A percentile compares a stretch with the other conserved stretches of the same genome.
phyloP scores from a whole-genome alignment of 2,888 invertebrate genomes.

The Lomographa bimaculata region DNA sequence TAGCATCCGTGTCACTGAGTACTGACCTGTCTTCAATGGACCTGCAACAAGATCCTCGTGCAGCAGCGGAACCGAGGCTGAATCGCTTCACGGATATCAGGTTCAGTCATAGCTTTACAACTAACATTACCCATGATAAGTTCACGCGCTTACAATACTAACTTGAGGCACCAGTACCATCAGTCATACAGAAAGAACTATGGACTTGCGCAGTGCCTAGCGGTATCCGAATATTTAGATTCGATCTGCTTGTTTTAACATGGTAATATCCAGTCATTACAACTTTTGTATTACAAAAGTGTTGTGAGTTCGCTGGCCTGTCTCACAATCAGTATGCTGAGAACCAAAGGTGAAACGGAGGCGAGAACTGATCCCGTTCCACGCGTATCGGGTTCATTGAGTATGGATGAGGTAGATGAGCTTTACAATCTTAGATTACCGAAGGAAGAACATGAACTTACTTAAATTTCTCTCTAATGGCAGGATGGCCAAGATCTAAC shows the following conservation, averaged over 20 bases:
- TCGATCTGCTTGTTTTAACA: not conserved
- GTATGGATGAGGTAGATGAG: conserved; percentile 9
- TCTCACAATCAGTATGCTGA: too few relatives aligned
- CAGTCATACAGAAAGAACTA: too few relatives aligned
- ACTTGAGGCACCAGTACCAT: too few relatives aligned
- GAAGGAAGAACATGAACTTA: too few relatives aligned
- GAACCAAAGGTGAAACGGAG: not conserved
- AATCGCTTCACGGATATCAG: conserved; percentile 62
- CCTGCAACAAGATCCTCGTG: conserved; percentile 61
- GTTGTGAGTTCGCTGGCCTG: too few relatives aligned
- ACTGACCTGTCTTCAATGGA: conserved; percentile 43
- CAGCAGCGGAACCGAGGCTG: conserved; percentile 49
- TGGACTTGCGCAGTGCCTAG: too few relatives aligned
- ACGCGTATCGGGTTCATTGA: conserved; percentile 21
- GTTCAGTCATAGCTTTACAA: conserved; percentile 36
- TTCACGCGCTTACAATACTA: too few relatives aligned
- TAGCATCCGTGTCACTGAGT: conserved; percentile 57
- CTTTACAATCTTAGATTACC: not conserved
- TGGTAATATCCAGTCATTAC: not conserved
- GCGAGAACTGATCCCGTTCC: not conserved
- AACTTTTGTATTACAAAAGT: not conserved
- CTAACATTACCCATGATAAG: not conserved
- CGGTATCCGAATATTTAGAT: too few relatives aligned
- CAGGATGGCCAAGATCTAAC: too few relatives aligned
- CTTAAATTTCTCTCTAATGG: too few relatives aligned